Evolutionary conservation across 2,113 vertebrate genomes (phyloP), one percentile per base, ranked within the genome.

Genomic region (Marcusenius ussheri): DNA sequence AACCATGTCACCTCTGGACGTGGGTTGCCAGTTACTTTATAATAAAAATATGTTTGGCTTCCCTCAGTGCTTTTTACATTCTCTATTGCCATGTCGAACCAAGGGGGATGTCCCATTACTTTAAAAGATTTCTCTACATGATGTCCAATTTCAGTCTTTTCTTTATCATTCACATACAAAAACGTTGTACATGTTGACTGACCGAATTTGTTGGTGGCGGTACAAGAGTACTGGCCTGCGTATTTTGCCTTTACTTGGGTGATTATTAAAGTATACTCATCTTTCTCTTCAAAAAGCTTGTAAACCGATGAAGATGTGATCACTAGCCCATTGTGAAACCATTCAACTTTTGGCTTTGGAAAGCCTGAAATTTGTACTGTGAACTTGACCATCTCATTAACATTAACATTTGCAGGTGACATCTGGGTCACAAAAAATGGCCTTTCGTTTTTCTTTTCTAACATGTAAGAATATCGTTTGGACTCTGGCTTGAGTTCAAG

Each of bases 401-500:
- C 13, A 39, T 89, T 95, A 77, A 96, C 94, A 88, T 97, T 95
- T 88, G 94, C 88, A 89, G 97, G 87, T 24, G 95, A 94, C 5
- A 97, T 56, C 89, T 96, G 93, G 91, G 94, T 96, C 87, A 97
- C 93, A 93, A 99, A 99, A 93, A 96, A 80, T 42, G 98, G 98
- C 51, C 95, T 95, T 93, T 97, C 95, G 88, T 93, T 96, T 95
- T 95, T 94, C 85, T 94, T 94, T 92, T 96, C 95, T 91, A 94
- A 93, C 92, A 95, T 94, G 90, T 93, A 97, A 91, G 96, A 97
- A 93, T 95, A 95, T 93, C 91, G 92, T 95, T 97, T 94, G 90
- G 96, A 91, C 93, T 97, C 97, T 98, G 97, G 95, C 92, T 95
- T 94, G 96, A 97, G 96, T 96, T 98, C 97, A 97, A 97, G 96